phyloP scores from a whole-genome alignment of 2,797 vertebrate species.

The Myotis planiceps region DNA sequence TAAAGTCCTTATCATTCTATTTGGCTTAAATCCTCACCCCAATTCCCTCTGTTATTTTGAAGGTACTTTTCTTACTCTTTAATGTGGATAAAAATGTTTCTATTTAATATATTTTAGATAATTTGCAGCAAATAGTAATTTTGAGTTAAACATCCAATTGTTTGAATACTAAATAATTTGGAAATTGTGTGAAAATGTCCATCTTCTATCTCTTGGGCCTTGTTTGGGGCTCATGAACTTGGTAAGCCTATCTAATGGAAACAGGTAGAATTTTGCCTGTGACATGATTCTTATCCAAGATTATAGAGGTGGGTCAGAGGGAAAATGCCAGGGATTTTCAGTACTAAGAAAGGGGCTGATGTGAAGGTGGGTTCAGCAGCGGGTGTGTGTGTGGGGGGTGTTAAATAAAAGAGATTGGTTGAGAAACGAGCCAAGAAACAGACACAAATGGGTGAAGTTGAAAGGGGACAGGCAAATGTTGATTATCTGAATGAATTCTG shows the following conservation, averaged over 20 bases:
- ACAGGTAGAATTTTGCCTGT: not conserved
- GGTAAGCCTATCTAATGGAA: not conserved
- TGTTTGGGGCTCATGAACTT: not conserved
- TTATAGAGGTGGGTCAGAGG: not conserved
- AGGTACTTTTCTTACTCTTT: slow-evolving; percentile 16
- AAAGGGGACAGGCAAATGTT: not conserved
- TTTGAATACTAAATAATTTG: not conserved
- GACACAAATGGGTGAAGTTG: not conserved
- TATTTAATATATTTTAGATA: slow-evolving; percentile 24
- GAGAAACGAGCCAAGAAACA: not conserved
- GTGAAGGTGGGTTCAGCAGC: not conserved
- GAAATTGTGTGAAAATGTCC: not conserved
- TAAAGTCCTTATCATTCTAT: slow-evolving; percentile 26
- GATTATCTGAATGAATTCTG: not conserved
- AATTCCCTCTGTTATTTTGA: not conserved
- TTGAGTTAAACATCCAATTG: not conserved
- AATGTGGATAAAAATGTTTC: not conserved
- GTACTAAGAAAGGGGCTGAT: not conserved
- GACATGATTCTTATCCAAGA: slow-evolving; percentile 7
- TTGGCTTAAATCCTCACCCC: not conserved
- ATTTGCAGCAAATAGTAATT: slow-evolving; percentile 41
- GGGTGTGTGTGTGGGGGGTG: not conserved
- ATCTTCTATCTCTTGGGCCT: not conserved
- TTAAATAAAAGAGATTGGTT: not conserved
- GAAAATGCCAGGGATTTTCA: not conserved